A percentile compares a stretch with the other conserved stretches of the same genome.
These are phyloP conservation scores for Porites australiensis DNA, from an alignment of 64 coral and sea anemone genomes.

Conservation along the genomic window DNA sequence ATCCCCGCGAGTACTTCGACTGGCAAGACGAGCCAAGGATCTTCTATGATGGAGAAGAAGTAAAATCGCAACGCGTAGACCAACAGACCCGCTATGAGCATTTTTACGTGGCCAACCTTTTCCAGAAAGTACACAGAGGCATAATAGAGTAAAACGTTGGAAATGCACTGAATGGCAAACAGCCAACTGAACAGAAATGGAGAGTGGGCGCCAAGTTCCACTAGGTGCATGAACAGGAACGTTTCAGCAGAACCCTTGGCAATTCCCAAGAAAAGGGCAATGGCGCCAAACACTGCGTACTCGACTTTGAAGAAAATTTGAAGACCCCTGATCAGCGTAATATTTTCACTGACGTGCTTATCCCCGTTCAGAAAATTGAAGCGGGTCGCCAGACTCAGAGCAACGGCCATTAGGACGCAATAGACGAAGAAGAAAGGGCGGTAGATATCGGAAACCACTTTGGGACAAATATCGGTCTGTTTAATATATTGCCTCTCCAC, in stretches of 20 bases:
- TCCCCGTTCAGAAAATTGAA: slow-evolving; percentile 82
- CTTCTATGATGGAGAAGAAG: slow-evolving; percentile 84
- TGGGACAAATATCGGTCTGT: slow-evolving; percentile 88
- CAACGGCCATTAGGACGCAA: slow-evolving; percentile 76
- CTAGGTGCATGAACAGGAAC: slow-evolving; percentile 84
- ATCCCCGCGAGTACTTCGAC: slow-evolving; percentile 88
- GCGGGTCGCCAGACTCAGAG: slow-evolving; percentile 78
- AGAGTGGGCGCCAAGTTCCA: slow-evolving; percentile 76
- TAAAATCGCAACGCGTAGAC: slow-evolving; percentile 84
- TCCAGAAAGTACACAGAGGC: slow-evolving; percentile 77
- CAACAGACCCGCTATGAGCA: slow-evolving; percentile 70
- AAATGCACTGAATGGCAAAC: slow-evolving; percentile 80
- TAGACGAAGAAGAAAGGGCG: slow-evolving; percentile 97
- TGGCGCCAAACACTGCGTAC: slow-evolving; percentile 71
- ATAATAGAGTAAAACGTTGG: slow-evolving; percentile 78
- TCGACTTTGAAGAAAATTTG: slow-evolving; percentile 74
- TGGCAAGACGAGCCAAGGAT: slow-evolving; percentile 90
- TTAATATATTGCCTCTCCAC: slow-evolving; percentile 77
- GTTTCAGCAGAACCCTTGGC: slow-evolving; percentile 65
- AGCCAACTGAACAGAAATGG: slow-evolving; percentile 83
- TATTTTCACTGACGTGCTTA: slow-evolving; percentile 46
- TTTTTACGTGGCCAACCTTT: slow-evolving; percentile 76
- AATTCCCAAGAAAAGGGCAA: slow-evolving; percentile 82
- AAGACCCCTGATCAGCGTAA: slow-evolving; percentile 71
- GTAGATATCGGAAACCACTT: slow-evolving; percentile 87